These are phyloP conservation scores for Pungitius pungitius DNA, from an alignment of 2,113 vertebrate genomes.

Conservation along the genomic window DNA sequence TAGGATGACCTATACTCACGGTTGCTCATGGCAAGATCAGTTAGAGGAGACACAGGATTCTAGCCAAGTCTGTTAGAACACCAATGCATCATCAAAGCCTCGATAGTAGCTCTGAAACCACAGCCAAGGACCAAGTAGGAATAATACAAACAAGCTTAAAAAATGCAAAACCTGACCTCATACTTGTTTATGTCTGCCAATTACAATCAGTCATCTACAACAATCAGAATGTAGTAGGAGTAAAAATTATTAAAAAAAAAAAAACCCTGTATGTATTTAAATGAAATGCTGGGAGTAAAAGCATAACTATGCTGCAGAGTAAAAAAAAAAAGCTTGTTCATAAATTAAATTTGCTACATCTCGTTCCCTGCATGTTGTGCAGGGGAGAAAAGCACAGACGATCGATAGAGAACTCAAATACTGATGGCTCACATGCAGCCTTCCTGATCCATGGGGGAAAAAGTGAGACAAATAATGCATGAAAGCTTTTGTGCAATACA, in stretches of 20 bases:
- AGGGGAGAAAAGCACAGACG: conserved; percentile 44
- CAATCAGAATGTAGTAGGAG: conserved; percentile 26
- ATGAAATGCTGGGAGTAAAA: no score
- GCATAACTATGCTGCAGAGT: conserved; percentile 75
- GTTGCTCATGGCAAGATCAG: conserved; percentile 31
- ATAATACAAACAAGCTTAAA: conserved; percentile 5
- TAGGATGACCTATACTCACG: conserved; percentile 29
- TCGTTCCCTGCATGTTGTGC: conserved; percentile 70
- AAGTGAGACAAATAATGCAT: conserved; percentile 41
- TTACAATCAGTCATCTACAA: conserved; percentile 30
- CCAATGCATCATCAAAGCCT: conserved; percentile 1
- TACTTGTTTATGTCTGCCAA: conserved; percentile 20
- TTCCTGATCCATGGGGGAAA: conserved; percentile 50
- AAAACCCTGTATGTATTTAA: no score
- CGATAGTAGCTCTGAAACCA: conserved; percentile 5
- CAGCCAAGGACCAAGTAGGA: conserved; percentile 28
- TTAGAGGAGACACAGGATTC: conserved; percentile 19
- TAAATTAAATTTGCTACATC: conserved; percentile 80
- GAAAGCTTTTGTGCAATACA: conserved; percentile 25
- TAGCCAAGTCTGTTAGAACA: background rate
- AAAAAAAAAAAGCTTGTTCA: conserved; percentile 76
- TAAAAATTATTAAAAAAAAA: conserved; percentile 3
- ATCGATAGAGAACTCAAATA: conserved; percentile 74
- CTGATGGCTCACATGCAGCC: conserved; percentile 65
- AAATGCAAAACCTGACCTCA: conserved; percentile 25